Evolutionary conservation across 2,888 invertebrate genomes (phyloP).

Genomic region (Cacoxenus indagator): DNA sequence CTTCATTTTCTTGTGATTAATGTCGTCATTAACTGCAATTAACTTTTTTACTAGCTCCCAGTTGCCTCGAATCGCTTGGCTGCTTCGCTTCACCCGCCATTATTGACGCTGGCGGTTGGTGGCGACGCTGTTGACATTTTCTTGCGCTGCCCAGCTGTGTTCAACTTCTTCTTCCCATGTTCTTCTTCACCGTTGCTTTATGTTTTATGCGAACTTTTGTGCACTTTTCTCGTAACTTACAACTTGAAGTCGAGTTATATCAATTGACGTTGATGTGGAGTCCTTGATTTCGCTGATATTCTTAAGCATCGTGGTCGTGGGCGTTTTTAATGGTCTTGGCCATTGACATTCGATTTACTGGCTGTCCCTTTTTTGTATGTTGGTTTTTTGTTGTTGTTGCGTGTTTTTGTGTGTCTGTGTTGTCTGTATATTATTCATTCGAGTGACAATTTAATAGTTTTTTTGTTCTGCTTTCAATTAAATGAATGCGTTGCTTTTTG

Average conservation of each 20-base stretch:
- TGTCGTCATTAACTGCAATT: constrained; percentile 69
- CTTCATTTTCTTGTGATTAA: constrained; percentile 69
- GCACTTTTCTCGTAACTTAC: constrained; percentile 21
- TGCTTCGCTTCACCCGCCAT: too few species aligned
- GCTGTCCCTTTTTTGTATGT: constrained; percentile 40
- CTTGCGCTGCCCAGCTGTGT: neutral
- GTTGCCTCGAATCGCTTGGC: constrained; percentile 7
- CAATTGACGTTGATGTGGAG: constrained; percentile 18
- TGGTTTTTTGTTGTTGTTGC: constrained; percentile 37
- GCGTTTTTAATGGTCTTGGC: constrained; percentile 35
- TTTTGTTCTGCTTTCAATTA: constrained; percentile 8
- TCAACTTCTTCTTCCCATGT: neutral
- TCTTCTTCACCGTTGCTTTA: constrained; percentile 19
- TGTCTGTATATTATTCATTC: constrained; percentile 44
- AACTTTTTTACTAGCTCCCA: constrained; percentile 58
- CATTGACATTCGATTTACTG: constrained; percentile 26
- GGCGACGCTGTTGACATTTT: neutral
- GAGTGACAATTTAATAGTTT: constrained; percentile 28
- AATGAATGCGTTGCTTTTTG: neutral
- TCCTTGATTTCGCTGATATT: neutral
- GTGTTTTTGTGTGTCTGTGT: neutral
- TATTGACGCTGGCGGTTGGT: neutral
- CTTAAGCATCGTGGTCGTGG: neutral
- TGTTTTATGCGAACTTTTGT: constrained; percentile 16
- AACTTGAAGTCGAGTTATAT: constrained; percentile 23